Percentiles rank a stretch among this genome's conserved stretches.
Evolutionary conservation across 2,113 vertebrate genomes (phyloP).

Genomic region (Thinocorus orbignyianus): DNA sequence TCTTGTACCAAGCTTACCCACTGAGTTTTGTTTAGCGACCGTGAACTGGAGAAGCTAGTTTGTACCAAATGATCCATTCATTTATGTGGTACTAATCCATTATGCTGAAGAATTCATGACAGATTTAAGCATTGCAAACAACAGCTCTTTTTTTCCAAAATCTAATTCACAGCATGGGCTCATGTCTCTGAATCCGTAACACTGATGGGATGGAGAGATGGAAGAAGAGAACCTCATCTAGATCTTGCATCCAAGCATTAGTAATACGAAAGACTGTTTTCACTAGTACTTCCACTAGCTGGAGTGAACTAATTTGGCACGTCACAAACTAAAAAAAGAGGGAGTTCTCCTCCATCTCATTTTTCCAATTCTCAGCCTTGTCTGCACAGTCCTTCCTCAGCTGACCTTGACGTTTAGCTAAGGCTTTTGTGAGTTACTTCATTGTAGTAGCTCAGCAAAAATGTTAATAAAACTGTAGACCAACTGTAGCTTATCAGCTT

Average conservation of each 20-base stretch:
- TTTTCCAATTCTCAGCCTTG: neutral
- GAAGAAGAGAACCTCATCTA: neutral
- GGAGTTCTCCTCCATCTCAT: neutral
- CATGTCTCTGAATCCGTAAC: neutral
- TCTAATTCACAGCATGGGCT: neutral
- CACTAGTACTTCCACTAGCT: neutral
- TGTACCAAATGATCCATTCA: neutral
- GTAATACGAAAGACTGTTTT: neutral
- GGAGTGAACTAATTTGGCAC: neutral
- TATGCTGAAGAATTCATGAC: neutral
- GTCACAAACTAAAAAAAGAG: neutral
- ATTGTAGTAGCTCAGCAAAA: slow-evolving; percentile 36
- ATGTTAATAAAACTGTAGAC: neutral
- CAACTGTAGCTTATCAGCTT: slow-evolving; percentile 27
- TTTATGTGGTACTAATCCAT: neutral
- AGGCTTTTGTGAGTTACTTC: neutral
- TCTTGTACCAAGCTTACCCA: neutral
- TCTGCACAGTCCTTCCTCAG: neutral
- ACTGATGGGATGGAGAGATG: neutral
- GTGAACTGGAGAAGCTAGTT: neutral
- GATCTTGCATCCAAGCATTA: neutral
- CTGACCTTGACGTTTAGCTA: neutral
- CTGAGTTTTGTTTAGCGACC: neutral
- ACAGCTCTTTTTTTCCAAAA: neutral
- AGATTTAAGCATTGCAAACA: neutral